Evolutionary conservation across 2,113 vertebrate genomes (phyloP).

Genomic region (Boleophthalmus pectinirostris): DNA sequence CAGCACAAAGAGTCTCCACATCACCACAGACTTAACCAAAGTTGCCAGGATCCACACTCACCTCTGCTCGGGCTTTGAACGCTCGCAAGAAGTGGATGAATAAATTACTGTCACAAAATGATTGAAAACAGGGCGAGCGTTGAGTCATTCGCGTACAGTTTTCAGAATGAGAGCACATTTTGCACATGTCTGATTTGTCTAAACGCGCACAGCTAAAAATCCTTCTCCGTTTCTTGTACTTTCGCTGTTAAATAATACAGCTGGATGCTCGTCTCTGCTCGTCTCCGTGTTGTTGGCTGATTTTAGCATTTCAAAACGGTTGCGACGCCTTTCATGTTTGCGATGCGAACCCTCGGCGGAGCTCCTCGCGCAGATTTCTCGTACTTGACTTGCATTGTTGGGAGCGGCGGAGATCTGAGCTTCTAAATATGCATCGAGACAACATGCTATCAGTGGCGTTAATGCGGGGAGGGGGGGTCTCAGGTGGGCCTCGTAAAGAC

Average conservation of each 20-base stretch:
- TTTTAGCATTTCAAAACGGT: conserved; percentile 12
- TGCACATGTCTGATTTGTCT: background rate
- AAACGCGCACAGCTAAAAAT: background rate
- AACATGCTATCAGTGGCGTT: background rate
- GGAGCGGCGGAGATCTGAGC: background rate
- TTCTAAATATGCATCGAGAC: background rate
- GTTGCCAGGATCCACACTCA: too few species aligned
- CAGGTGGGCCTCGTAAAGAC: background rate
- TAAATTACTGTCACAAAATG: too few species aligned
- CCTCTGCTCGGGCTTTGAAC: too few species aligned
- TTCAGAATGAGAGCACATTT: too few species aligned
- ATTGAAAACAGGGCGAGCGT: too few species aligned
- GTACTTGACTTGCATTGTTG: background rate
- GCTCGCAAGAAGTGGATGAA: too few species aligned
- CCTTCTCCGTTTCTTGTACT: background rate
- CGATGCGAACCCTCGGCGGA: background rate
- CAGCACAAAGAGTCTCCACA: too few species aligned
- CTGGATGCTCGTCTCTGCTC: too few species aligned
- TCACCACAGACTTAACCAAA: too few species aligned
- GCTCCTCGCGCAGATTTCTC: background rate
- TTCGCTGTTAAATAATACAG: conserved; percentile 7
- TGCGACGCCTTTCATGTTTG: conserved; percentile 5
- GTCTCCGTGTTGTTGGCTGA: background rate
- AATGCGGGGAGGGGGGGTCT: background rate
- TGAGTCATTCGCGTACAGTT: too few species aligned